phyloP scores from a whole-genome alignment of 2,888 invertebrate genomes.

The Cephus nigrinus region DNA sequence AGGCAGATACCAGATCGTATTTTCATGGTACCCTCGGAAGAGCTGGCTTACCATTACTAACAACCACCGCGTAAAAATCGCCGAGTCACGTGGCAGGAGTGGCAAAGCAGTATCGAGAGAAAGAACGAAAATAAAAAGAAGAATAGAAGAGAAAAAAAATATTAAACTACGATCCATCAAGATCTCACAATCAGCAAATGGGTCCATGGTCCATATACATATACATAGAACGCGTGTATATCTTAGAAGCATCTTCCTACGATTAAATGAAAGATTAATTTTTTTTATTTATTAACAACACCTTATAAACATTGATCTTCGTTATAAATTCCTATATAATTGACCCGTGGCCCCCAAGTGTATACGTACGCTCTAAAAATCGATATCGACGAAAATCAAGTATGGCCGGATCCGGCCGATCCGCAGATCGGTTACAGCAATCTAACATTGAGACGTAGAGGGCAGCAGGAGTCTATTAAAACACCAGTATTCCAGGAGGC shows the following conservation, averaged over 20 bases:
- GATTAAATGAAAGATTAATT: background rate
- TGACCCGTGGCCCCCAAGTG: background rate
- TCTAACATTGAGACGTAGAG: background rate
- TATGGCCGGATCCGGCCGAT: background rate
- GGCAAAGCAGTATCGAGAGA: background rate
- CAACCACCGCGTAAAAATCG: background rate
- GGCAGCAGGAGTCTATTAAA: background rate
- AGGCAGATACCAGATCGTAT: background rate
- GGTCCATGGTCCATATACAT: background rate
- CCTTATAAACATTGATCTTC: background rate
- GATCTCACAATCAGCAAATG: background rate
- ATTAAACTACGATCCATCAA: background rate
- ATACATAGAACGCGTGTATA: background rate
- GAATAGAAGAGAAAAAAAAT: background rate
- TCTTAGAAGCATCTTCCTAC: background rate
- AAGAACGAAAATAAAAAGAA: background rate
- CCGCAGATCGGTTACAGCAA: background rate
- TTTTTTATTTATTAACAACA: background rate
- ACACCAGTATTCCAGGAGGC: background rate
- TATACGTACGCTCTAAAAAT: background rate
- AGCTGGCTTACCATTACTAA: background rate
- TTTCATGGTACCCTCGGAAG: background rate
- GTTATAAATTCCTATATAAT: background rate
- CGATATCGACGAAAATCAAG: background rate
- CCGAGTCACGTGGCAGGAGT: conserved; percentile 1